Evolutionary conservation across 1,140 invertebrate species (phyloP).

Genomic region (Phthorimaea operculella): DNA sequence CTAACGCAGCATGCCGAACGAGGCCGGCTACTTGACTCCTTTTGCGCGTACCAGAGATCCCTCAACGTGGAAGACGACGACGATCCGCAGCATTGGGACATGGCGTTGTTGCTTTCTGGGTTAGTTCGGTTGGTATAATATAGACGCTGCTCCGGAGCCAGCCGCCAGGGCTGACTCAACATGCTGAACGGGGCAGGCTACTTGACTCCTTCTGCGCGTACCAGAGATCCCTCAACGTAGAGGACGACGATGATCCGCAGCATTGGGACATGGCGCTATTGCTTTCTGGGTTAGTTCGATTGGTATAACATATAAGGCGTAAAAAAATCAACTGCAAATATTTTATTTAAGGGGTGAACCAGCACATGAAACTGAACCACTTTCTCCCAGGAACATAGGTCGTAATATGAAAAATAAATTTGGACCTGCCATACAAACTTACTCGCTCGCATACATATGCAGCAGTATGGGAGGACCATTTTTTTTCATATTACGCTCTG

Average conservation of each 20-base stretch:
- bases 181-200: conserved; percentile 74
- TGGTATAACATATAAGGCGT: no score
- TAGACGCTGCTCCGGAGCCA: conserved; percentile 76
- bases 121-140: conserved; percentile 35
- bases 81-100: conserved; percentile 81
- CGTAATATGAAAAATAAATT: no score
- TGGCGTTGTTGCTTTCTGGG: conserved; percentile 80
- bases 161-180: conserved; percentile 65
- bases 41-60: conserved; percentile 75
- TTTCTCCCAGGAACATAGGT: no score
- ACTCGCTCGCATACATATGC: no score
- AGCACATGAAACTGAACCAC: no score
- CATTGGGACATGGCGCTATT: conserved; percentile 85
- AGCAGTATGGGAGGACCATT: no score
- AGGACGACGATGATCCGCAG: conserved; percentile 71
- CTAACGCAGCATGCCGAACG: conserved; percentile 74
- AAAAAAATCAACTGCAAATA: no score
- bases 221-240: conserved; percentile 72
- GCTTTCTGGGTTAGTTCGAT: conserved; percentile 72
- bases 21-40: conserved; percentile 73
- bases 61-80: conserved; percentile 73
- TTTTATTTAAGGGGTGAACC: no score
- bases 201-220: conserved; percentile 81
- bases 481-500: no score
- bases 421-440: no score